Percentiles rank a stretch among this genome's conserved stretches.
phyloP scores from a whole-genome alignment of 2,797 vertebrate genomes.

The Allobates femoralis region DNA sequence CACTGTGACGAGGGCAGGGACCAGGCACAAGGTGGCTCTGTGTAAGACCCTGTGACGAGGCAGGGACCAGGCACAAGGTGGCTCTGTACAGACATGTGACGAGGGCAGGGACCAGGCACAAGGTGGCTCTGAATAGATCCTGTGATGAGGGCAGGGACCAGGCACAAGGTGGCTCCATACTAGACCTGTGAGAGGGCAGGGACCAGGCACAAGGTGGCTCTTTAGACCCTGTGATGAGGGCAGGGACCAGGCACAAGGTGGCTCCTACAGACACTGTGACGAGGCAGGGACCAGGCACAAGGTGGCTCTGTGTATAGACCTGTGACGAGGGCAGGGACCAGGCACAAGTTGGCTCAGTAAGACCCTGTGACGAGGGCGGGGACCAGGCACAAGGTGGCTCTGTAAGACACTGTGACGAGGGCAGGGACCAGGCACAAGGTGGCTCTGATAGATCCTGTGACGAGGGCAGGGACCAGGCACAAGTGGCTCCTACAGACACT shows the following conservation, averaged over 20 bases:
- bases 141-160: background rate
- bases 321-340: background rate
- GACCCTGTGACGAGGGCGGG: slow-evolving; percentile 1
- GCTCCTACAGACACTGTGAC: slow-evolving; percentile 15
- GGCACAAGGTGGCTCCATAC: slow-evolving; percentile 25
- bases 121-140: slow-evolving; percentile 10
- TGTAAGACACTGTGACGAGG: background rate
- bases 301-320: slow-evolving; percentile 5
- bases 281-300: background rate
- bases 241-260: background rate
- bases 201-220: slow-evolving; percentile 14
- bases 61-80: background rate
- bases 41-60: background rate
- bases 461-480: background rate
- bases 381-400: slow-evolving; percentile 14
- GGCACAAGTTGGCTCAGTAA: slow-evolving; percentile 20
- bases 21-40: slow-evolving; percentile 12
- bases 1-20: background rate
- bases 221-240: slow-evolving; percentile 1
- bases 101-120: background rate
- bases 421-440: background rate
- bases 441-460: slow-evolving; percentile 13
- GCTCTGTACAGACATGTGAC: slow-evolving; percentile 30
- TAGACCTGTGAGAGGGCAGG: background rate
- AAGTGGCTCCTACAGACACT: slow-evolving; percentile 17